Percentiles rank a stretch among this genome's conserved stretches.
phyloP scores from a whole-genome alignment of 2,888 invertebrate genomes.

The Fragum whitleyi region DNA sequence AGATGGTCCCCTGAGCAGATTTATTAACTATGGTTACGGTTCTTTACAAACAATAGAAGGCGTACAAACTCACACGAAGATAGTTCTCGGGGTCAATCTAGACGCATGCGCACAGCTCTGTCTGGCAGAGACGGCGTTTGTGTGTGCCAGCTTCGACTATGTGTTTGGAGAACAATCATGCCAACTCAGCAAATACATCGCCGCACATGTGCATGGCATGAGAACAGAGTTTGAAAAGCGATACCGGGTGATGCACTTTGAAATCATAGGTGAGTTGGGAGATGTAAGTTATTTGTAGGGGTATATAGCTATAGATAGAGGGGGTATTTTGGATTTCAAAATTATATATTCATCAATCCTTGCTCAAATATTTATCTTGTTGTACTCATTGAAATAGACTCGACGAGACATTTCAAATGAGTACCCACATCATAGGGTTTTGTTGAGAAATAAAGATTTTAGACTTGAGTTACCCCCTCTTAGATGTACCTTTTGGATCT shows the following conservation, averaged over 20 bases:
- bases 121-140: constrained; percentile 78
- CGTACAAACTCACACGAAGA: constrained; percentile 78
- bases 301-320: no score
- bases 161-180: constrained; percentile 78
- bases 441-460: no score
- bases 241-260: constrained; percentile 80
- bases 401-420: no score
- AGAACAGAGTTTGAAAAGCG: constrained; percentile 68
- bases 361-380: no score
- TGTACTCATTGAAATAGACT: no score
- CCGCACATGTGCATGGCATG: constrained; percentile 80
- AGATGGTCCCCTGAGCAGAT: constrained; percentile 80
- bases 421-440: no score
- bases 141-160: constrained; percentile 82
- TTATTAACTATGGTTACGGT: constrained; percentile 82
- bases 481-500: no score
- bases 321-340: no score
- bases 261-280: constrained; percentile 78
- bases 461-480: no score
- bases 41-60: constrained; percentile 77
- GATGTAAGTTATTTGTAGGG: no score
- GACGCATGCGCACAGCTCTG: constrained; percentile 82
- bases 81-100: constrained; percentile 78
- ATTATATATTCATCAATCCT: no score
- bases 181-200: constrained; percentile 81